phyloP scores from a whole-genome alignment of 2,113 vertebrate species.

The Cettia cetti region DNA sequence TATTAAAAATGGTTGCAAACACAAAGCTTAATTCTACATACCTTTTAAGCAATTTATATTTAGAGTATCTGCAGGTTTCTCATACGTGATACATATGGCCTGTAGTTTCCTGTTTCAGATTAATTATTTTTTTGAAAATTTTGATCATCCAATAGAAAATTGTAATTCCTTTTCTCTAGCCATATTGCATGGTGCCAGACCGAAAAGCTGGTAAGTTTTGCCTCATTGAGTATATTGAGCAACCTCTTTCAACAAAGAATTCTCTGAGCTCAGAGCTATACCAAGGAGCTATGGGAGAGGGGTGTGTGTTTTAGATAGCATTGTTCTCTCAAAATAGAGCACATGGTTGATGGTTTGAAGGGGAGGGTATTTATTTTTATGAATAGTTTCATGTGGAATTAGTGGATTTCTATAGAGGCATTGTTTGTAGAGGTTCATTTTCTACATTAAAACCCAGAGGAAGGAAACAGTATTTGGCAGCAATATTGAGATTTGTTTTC shows the following conservation, averaged over 20 bases:
- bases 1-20: background rate
- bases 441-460: constrained; percentile 50
- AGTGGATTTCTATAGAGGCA: constrained; percentile 41
- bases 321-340: constrained; percentile 60
- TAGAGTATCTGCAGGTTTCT: background rate
- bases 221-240: background rate
- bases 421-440: constrained; percentile 56
- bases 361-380: background rate
- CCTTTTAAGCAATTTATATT: background rate
- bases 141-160: background rate
- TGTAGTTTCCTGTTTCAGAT: background rate
- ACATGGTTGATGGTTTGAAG: background rate
- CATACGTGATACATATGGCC: background rate
- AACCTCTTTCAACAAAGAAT: background rate
- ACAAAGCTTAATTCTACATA: background rate
- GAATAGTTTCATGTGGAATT: constrained; percentile 53
- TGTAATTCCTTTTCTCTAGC: background rate
- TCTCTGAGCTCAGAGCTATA: background rate
- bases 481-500: constrained; percentile 18
- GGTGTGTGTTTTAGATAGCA: background rate
- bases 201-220: background rate
- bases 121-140: background rate
- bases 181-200: background rate
- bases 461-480: constrained; percentile 40
- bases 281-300: background rate